Evolutionary conservation across 2,797 vertebrate species (phyloP), one percentile per base, ranked within the genome.

Genomic region (Manis crassicaudata): DNA sequence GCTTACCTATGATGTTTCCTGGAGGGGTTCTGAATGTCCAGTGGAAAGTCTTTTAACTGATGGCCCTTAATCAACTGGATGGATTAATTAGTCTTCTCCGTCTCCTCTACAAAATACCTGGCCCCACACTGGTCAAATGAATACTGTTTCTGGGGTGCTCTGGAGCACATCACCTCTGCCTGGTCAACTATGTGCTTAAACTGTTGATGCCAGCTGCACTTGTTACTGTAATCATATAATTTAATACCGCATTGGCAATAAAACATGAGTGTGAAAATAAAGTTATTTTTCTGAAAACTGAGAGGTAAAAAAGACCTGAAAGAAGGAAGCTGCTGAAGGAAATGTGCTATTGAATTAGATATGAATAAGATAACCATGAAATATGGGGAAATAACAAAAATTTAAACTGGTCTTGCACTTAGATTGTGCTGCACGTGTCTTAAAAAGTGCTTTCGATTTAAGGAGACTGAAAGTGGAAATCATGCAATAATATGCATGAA

Each of bases 271-370:
- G 27, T 82, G 25, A 81, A 95, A 95, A 88, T 73, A 77, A 93
- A 72, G 75, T 82, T 56, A 96, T 85, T 88, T 92, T 94, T 88
- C 72, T 88, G 37, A 90, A 94, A 97, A 88, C 27, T 63, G 60
- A 90, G 52, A 79, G 43, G 83, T 60, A 90, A 73, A 50, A 85
- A 93, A 94, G 56, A 79, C 40, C 90, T 43, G 35, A 92, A 95
- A 85, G 83, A 80, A 77, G 21, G 58, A 82, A 73, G 21, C 43
- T 50, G 54, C 2, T 62, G 29, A 93, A 86, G 75, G 35, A 92
- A 92, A 92, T 58, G 0, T 93, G 65, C 67, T 76, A 79, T 6
- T 91, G 50, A 95, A 73, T 86, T 73, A 90, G 54, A 56, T 35
- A 65, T 46, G 37, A 92, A 76, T 77, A 75, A 90, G 29, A 46